Base-by-base conservation (phyloP, 2,113 vertebrate genomes). In the Manacus vitellinus region DNA sequence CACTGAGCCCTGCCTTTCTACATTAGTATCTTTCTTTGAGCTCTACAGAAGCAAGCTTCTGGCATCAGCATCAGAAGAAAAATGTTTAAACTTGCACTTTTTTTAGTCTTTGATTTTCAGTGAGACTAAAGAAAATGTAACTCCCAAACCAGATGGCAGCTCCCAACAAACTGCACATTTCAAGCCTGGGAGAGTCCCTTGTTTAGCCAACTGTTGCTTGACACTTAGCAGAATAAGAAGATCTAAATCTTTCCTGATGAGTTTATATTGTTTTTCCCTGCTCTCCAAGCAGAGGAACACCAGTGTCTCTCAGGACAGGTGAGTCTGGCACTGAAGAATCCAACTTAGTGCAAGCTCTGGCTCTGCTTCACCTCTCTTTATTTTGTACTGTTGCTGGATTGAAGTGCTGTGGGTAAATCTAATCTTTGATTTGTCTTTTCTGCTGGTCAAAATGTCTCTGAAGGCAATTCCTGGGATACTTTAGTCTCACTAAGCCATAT, bases 281-380 rank as follows among this genome's bases (percentile, higher is more conserved):
- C 31, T 41, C 25, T 78, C 13, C n/a, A 75, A 52, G 46, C 16
- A 75, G 56, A 82, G 13, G 33, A 91, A 25, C 15, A 78, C 23
- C 31, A 56, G 14, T 35, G 1, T 65, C 8, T 27, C 8, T 91
- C 41, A 71, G 62, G 27, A 17, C n/a, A 80, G 7, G 5, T 54
- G 66, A 8, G 18, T 37, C 25, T 41, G 24, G 43, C 56, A 71
- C 39, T 16, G 54, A 74, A 80, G 28, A 86, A 80, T 70, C 1
- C 0, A 0, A 33, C 84, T 68, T 68, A 33, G 33, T 47, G 20
- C 0, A 1, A 27, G 19, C 16, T 81, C 33, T 78, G 39, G 6
- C 16, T 62, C 59, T 58, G 16, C 12, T 81, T 77, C 12, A 31
- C 15, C 4, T 84, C 41, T 56, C 56, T 61, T 58, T 56, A 35